phyloP scores from a whole-genome alignment of 2,888 invertebrate genomes.

The Orchestes rusci region DNA sequence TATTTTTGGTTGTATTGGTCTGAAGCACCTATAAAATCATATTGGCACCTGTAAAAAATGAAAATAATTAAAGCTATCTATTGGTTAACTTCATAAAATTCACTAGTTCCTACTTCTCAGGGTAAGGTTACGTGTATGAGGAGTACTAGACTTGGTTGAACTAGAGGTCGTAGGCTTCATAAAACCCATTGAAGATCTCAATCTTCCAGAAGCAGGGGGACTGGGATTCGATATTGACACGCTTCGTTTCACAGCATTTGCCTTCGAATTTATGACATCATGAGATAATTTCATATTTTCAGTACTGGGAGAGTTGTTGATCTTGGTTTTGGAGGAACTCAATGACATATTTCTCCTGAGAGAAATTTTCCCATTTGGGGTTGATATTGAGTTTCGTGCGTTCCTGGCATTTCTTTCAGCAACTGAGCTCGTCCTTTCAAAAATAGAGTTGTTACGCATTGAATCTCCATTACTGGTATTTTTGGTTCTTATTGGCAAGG shows the following conservation, averaged over 20 bases:
- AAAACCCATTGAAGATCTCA: constrained; percentile 11
- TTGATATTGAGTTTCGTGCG: constrained; percentile 1
- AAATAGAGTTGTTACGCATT: background rate
- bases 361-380: background rate
- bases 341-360: constrained; percentile 4
- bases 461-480: background rate
- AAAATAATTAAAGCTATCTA: too few relatives aligned
- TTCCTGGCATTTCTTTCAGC: constrained; percentile 6
- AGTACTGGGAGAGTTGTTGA: constrained; percentile 7
- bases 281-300: constrained; percentile 11
- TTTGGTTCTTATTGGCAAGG: background rate
- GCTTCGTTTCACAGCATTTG: constrained; percentile 4
- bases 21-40: too few relatives aligned
- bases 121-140: constrained; percentile 6
- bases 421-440: constrained; percentile 3
- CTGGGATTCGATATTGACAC: background rate
- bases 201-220: background rate
- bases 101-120: constrained; percentile 5
- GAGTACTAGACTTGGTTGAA: constrained; percentile 11
- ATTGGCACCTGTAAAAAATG: too few relatives aligned
- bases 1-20: too few relatives aligned
- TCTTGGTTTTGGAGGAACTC: constrained; percentile 8
- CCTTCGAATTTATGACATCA: background rate
- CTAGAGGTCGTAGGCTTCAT: constrained; percentile 17
- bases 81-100: background rate